Conservation (phyloP, 2,888 invertebrate species). For the Andrena dorsata region DNA sequence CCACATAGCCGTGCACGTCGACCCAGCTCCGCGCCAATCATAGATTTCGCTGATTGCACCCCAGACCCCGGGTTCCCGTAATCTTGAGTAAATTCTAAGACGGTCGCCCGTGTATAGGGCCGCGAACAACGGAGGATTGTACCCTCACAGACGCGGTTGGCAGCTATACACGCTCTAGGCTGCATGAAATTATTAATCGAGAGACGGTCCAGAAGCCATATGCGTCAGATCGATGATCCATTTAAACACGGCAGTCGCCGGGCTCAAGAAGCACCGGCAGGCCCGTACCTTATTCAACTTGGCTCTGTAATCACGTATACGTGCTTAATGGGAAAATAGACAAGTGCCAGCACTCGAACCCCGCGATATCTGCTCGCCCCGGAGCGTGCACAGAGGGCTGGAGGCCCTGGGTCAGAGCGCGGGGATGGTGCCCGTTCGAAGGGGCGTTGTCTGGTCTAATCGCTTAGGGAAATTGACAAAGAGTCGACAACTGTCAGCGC, state of each 20-base stretch:
- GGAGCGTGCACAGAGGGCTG: conserved; percentile 44
- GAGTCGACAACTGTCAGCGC: conserved; percentile 80
- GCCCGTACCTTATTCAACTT: conserved; percentile 58
- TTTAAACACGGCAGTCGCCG: conserved; percentile 56
- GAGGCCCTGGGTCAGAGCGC: conserved; percentile 33
- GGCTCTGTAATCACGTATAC: conserved; percentile 73
- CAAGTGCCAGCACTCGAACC: conserved; percentile 70
- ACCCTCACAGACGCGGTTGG: background rate
- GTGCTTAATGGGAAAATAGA: conserved; percentile 79
- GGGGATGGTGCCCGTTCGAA: conserved; percentile 54
- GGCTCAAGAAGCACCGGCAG: conserved; percentile 47
- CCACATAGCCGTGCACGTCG: conserved; percentile 12
- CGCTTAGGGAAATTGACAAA: conserved; percentile 81
- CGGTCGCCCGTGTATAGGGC: background rate
- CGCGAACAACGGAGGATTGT: conserved; percentile 34
- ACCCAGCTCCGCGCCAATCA: conserved; percentile 23
- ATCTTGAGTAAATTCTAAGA: conserved; percentile 40
- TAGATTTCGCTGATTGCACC: conserved; percentile 37
- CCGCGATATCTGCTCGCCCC: conserved; percentile 65
- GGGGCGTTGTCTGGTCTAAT: conserved; percentile 77
- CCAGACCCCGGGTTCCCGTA: conserved; percentile 18
- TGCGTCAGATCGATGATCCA: conserved; percentile 66
- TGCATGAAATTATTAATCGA: conserved; percentile 66
- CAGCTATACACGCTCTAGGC: background rate
- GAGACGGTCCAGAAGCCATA: conserved; percentile 56